Evolutionary conservation across 2,888 invertebrate genomes (phyloP), one percentile per base, ranked within the genome.

Genomic region (Iselma pallidipennis): DNA sequence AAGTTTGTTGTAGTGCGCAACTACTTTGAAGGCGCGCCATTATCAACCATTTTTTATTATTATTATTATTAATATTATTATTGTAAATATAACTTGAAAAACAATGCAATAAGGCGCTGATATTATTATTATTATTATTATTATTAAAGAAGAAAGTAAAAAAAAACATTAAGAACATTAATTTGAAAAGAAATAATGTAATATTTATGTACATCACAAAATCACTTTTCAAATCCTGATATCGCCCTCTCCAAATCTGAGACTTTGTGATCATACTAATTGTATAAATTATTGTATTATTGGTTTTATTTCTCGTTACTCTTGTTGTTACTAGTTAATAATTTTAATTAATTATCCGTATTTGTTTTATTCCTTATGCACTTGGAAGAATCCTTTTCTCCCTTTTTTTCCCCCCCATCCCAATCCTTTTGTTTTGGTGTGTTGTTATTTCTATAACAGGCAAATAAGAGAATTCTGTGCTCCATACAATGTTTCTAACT

Each of bases 301-400:
- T 49, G 67, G 69, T 74, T 66, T 74, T 71, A 73, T 74, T 72
- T 74, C 71, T 73, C 72, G 74, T 74, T 75, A 71, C 67, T 74
- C 70, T 74, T 76, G 74, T 74, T 75, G 74, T 75, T 76, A 74
- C 71, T 74, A 74, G 74, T 74, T 74, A 71, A 74, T 75, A 74
- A 71, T 73, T 71, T 72, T 63, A 72, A 71, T 72, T 65, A 67
- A 37, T 16, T 37, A 37, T 60, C 55, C 48, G 63, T 60, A 60
- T 60, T 66, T 66, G 65, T 65, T 66, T 66, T 65, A 60, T 62
- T 65, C 50, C 37, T n/a, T 45, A 28, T 63, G 62, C 65, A 65
- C 66, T 50, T 54, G 57, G 58, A 63, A 60, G 52, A 28, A 16
- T 16, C 37, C 16, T 16, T 16, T 16, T 51, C 50, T 54, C 51